Conservation (phyloP, 2,113 vertebrate species). For the Engystomops pustulosus region DNA sequence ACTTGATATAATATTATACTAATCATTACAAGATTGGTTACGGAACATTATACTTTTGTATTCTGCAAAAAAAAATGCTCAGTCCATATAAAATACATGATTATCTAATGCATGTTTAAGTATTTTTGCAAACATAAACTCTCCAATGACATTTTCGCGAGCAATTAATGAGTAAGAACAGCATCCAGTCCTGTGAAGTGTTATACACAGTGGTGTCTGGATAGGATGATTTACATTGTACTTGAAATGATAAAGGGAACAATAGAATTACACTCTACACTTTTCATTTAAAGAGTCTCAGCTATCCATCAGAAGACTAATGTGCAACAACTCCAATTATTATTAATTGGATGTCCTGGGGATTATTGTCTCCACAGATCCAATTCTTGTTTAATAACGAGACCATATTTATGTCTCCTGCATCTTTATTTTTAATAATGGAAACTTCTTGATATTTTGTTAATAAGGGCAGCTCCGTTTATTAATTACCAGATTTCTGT, state of each 20-base stretch:
- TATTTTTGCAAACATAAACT: conserved; percentile 30
- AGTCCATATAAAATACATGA: conserved; percentile 25
- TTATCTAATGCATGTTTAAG: conserved; percentile 13
- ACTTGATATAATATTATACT: background rate
- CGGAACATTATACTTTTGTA: background rate
- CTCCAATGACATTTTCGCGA: conserved; percentile 8
- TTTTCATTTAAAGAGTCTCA: conserved; percentile 30
- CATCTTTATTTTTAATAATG: conserved; percentile 22
- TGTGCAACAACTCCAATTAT: conserved; percentile 49
- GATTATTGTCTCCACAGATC: conserved; percentile 34
- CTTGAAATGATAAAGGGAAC: conserved; percentile 36
- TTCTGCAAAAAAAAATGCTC: background rate
- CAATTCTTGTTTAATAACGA: conserved; percentile 30
- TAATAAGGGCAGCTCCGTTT: conserved; percentile 22
- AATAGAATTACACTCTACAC: conserved; percentile 33
- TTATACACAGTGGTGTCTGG: conserved; percentile 42
- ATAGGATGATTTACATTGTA: conserved; percentile 34
- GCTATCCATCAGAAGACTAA: conserved; percentile 43
- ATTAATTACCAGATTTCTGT: background rate
- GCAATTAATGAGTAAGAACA: conserved; percentile 35
- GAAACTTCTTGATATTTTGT: conserved; percentile 31
- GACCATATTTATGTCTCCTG: conserved; percentile 3
- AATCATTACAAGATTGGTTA: background rate
- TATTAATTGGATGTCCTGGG: conserved; percentile 46
- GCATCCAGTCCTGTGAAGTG: background rate